Evolutionary conservation across 30 jellyfish, hydroid and myxozoan genomes (phyloP).

Genomic region (Aurelia sp.): DNA sequence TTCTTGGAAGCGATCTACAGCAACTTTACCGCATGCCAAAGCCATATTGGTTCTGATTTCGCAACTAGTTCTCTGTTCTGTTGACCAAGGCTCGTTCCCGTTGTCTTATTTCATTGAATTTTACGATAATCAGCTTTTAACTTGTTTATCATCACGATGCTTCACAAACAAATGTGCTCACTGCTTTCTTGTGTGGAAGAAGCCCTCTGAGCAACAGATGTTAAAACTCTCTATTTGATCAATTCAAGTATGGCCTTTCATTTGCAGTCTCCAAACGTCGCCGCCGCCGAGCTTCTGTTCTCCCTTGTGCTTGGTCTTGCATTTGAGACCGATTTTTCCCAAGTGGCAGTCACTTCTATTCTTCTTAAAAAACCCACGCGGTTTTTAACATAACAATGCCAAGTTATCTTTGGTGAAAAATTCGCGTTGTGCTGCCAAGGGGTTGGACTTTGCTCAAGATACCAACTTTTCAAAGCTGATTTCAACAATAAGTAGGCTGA

Average conservation of each 20-base stretch:
- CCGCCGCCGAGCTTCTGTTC: slow-evolving; percentile 19
- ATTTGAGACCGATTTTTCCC: slow-evolving; percentile 19
- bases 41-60: too few species aligned
- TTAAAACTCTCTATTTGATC: slow-evolving; percentile 4
- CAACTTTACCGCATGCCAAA: too few species aligned
- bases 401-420: slow-evolving; percentile 10
- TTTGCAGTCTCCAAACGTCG: slow-evolving; percentile 2
- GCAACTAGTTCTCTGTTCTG: too few species aligned
- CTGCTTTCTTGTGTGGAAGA: slow-evolving; percentile 4
- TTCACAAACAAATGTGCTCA: not conserved
- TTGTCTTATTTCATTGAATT: too few species aligned
- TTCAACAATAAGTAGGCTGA: slow-evolving; percentile 25
- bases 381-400: slow-evolving; percentile 37
- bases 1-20: too few species aligned
- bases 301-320: slow-evolving; percentile 52
- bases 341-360: slow-evolving; percentile 40
- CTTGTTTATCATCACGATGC: slow-evolving; percentile 2
- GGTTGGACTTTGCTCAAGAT: slow-evolving; percentile 15
- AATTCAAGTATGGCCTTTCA: slow-evolving; percentile 22
- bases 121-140: not conserved
- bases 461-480: slow-evolving; percentile 10
- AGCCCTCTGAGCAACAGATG: slow-evolving; percentile 57
- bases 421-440: slow-evolving; percentile 6
- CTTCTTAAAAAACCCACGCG: slow-evolving; percentile 55
- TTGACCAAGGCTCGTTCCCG: too few species aligned